Evolutionary conservation across 2,113 vertebrate species (phyloP).

Genomic region (Macheiramphus alcinus): DNA sequence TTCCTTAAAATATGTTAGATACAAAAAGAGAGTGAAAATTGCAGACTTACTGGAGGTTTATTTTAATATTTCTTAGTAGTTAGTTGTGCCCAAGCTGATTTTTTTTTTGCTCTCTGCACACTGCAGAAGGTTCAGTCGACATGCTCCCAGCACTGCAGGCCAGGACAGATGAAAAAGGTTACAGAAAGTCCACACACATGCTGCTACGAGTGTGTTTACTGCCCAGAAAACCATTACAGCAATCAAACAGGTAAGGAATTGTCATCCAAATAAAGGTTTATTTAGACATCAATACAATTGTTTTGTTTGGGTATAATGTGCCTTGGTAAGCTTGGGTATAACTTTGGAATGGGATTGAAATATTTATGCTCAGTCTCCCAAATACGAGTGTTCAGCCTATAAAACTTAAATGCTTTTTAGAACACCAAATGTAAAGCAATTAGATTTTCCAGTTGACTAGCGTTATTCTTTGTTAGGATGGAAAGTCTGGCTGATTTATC

Average conservation of each 20-base stretch:
- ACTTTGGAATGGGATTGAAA: not conserved
- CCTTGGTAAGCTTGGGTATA: not conserved
- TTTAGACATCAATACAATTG: not conserved
- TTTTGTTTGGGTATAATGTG: not conserved
- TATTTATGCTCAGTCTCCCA: not conserved
- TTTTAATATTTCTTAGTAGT: not conserved
- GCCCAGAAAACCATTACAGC: constrained; percentile 84
- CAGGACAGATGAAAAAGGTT: constrained; percentile 85
- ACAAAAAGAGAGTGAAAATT: not conserved
- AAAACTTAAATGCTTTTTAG: not conserved
- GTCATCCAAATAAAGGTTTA: not conserved
- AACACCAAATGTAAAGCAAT: not conserved
- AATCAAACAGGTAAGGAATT: constrained; percentile 75
- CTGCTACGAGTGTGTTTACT: constrained; percentile 85
- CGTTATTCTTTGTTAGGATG: not conserved
- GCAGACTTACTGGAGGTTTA: not conserved
- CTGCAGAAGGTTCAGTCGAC: constrained; percentile 78
- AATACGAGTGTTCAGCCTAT: accelerated
- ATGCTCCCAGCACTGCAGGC: constrained; percentile 81
- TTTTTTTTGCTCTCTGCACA: not conserved
- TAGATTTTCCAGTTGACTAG: not conserved
- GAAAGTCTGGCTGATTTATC: not conserved
- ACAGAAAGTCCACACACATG: constrained; percentile 83
- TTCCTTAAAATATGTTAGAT: not conserved
- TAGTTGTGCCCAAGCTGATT: not conserved